phyloP scores from a whole-genome alignment of 2,113 vertebrate genomes.

The Xiphias gladius region DNA sequence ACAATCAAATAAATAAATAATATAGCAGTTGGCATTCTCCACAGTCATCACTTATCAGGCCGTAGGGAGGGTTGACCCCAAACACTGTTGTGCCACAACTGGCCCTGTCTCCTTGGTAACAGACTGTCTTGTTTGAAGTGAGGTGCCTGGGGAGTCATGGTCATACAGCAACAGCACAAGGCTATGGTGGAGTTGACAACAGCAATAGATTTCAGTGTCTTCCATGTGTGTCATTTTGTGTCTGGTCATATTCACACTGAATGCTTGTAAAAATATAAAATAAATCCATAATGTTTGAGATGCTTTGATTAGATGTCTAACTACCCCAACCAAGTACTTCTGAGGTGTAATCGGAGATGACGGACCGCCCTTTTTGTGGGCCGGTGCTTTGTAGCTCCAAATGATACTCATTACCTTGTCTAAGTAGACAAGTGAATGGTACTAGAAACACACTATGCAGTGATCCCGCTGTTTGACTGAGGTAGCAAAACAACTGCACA shows the following conservation, averaged over 20 bases:
- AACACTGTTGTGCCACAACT: conserved; percentile 80
- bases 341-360: conserved; percentile 81
- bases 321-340: conserved; percentile 57
- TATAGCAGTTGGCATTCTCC: conserved; percentile 81
- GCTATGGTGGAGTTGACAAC: conserved; percentile 54
- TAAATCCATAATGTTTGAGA: conserved; percentile 57
- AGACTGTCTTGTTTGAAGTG: conserved; percentile 81
- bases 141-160: conserved; percentile 67
- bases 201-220: conserved; percentile 44
- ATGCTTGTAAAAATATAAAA: conserved; percentile 43
- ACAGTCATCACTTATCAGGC: conserved; percentile 83
- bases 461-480: conserved; percentile 86
- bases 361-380: conserved; percentile 80
- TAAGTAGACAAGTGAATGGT: conserved; percentile 86
- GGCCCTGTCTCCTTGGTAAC: conserved; percentile 84
- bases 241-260: conserved; percentile 24
- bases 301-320: conserved; percentile 72
- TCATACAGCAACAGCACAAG: conserved; percentile 61
- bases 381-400: conserved; percentile 82
- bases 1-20: conserved; percentile 82
- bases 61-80: conserved; percentile 78
- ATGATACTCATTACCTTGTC: conserved; percentile 88
- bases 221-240: conserved; percentile 51
- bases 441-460: conserved; percentile 83
- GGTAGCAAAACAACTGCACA: conserved; percentile 88